Conservation (phyloP, 2,113 vertebrate species). For the Bambusicola thoracicus region DNA sequence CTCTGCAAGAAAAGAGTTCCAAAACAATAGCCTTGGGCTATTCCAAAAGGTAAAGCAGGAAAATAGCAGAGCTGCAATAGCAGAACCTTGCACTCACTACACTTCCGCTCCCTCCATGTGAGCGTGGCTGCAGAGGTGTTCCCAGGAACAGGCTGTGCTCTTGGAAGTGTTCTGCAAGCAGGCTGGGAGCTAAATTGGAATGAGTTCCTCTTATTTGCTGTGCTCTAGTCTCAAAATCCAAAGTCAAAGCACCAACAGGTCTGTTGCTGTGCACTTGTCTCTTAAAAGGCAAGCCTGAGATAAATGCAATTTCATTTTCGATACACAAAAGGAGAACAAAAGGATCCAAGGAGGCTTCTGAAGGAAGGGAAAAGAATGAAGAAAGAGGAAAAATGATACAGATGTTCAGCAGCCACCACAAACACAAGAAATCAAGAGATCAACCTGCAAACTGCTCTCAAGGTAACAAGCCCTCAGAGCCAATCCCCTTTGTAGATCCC, state of each 20-base stretch:
- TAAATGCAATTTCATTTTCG: neutral
- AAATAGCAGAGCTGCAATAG: neutral
- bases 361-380: neutral
- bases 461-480: neutral
- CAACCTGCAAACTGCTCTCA: neutral
- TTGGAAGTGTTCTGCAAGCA: neutral
- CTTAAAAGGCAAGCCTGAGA: neutral
- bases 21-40: neutral
- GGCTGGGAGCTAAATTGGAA: fast-evolving
- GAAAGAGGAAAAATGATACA: neutral
- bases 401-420: neutral
- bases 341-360: neutral
- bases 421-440: neutral
- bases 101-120: neutral
- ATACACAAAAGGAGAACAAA: neutral
- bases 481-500: neutral
- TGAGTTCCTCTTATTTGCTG: neutral
- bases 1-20: neutral
- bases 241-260: fast-evolving
- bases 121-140: neutral
- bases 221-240: neutral
- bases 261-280: fast-evolving
- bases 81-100: neutral
- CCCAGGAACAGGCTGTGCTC: neutral
- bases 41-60: neutral